Base-by-base conservation (phyloP, 2,797 vertebrate species). In the Pogoniulus pusillus region DNA sequence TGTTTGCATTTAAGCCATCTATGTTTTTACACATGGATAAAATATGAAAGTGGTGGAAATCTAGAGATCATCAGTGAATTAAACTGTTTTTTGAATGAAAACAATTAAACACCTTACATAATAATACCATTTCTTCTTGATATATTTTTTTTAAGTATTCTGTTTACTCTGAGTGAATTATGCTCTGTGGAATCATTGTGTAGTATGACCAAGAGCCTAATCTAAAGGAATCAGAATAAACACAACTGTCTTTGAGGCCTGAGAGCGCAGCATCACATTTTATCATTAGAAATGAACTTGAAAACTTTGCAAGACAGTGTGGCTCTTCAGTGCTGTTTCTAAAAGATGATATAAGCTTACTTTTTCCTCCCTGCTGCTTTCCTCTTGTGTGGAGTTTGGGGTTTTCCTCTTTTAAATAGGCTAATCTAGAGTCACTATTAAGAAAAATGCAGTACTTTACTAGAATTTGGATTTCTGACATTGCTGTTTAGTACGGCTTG, bases 331-430 rank as follows among this genome's bases (percentile, higher is more conserved):
- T 62, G 22, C 23, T 55, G 8, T 76, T 89, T 82, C 53, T 80
- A 30, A 78, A 82, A 70, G 39, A 30, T 9, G 45, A 57, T 68
- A 54, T 45, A 64, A 78, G 2, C 30, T 75, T 82, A 16, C 3
- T 49, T 76, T 80, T 68, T 89, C 17, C 14, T 32, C 51, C 12
- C 7, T 70, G 6, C 35, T 60, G 15, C 18, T 68, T 88, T 79
- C 5, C 7, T 54, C 1, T 81, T 66, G 3, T 39, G 14, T 49
- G 19, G 7, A 0, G 3, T 53, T 68, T 17, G 29, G 53, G 6
- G 45, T 1, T 5, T 12, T 3, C 0, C 4, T 51, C 14, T 37
- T 86, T 74, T 86, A 63, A 82, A 43, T n/a, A 76, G 41, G 16
- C 16, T 78, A 34, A 45, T 78, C 41, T 83, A 1, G 63, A 35